Evolutionary conservation across 2,113 vertebrate genomes (phyloP).

Genomic region (Saguinus midas): DNA sequence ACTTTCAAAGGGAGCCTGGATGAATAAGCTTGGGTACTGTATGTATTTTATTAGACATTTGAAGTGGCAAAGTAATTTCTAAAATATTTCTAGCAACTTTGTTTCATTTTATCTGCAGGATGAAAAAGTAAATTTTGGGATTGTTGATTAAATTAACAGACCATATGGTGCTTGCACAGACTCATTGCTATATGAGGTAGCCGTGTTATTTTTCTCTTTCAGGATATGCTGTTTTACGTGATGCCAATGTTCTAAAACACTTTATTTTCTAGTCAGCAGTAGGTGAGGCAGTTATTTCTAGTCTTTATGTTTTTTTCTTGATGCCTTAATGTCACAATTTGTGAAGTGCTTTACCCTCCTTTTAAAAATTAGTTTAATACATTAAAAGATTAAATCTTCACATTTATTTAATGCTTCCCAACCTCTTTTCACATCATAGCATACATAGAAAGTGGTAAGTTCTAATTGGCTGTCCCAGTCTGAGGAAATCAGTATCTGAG

Average conservation of each 20-base stretch:
- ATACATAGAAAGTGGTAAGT: background rate
- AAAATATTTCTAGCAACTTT: constrained; percentile 63
- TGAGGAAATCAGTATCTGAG: background rate
- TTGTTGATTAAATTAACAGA: constrained; percentile 84
- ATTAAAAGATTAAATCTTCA: background rate
- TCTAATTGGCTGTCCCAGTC: background rate
- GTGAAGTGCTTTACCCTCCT: constrained; percentile 18
- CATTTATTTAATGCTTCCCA: background rate
- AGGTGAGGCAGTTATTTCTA: constrained; percentile 55
- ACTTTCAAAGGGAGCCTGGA: constrained; percentile 6
- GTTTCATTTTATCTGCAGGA: constrained; percentile 75
- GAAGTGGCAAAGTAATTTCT: background rate
- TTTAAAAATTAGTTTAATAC: constrained; percentile 36
- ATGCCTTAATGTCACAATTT: constrained; percentile 15
- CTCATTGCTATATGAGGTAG: constrained; percentile 73
- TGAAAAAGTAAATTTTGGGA: constrained; percentile 81
- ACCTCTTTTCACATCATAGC: background rate
- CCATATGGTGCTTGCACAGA: constrained; percentile 85
- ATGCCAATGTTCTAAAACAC: constrained; percentile 77
- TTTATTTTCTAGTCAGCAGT: constrained; percentile 76
- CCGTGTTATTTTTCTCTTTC: constrained; percentile 81
- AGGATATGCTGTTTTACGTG: constrained; percentile 80
- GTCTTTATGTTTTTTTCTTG: constrained; percentile 41
- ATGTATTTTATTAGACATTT: constrained; percentile 68
- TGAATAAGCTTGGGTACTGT: constrained; percentile 30